Percentiles rank a stretch among this genome's conserved stretches.
Conservation (phyloP, 2,888 invertebrate species). For the Selenia dentaria region DNA sequence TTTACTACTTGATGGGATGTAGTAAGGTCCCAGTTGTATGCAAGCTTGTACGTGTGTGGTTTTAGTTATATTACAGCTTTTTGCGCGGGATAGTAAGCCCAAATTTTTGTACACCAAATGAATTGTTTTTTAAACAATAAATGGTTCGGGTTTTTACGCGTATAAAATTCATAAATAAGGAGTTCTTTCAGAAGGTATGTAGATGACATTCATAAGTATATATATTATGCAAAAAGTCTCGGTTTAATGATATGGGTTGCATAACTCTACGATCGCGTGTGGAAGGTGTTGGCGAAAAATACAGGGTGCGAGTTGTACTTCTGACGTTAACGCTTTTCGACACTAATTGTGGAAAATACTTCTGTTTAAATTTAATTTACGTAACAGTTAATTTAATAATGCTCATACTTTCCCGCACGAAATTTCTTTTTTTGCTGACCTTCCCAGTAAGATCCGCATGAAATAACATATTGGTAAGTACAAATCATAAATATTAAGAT, state of each 20-base stretch:
- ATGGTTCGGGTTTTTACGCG: not conserved
- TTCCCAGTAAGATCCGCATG: too few species aligned
- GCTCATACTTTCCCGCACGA: not conserved
- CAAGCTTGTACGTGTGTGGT: too few species aligned
- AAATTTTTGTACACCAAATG: too few species aligned
- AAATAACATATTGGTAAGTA: too few species aligned
- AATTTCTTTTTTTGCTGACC: too few species aligned
- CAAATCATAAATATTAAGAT: too few species aligned
- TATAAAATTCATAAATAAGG: not conserved
- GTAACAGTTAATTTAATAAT: constrained; percentile 8
- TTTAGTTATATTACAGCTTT: too few species aligned
- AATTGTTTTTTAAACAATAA: not conserved
- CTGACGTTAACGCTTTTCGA: constrained; percentile 19
- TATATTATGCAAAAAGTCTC: not conserved
- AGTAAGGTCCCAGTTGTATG: too few species aligned
- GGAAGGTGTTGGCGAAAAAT: constrained; percentile 45
- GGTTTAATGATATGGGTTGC: constrained; percentile 31
- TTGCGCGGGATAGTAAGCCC: too few species aligned
- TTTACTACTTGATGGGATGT: too few species aligned
- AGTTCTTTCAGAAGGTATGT: too few species aligned
- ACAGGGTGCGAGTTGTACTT: constrained; percentile 31
- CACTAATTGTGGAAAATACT: constrained; percentile 18
- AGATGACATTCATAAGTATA: too few species aligned
- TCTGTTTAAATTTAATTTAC: constrained; percentile 2
- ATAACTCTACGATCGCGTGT: constrained; percentile 42